A percentile compares a stretch with the other conserved stretches of the same genome.
These are phyloP conservation scores for Panonychus citri DNA, from an alignment of 1,140 invertebrate genomes.

Conservation along the genomic window DNA sequence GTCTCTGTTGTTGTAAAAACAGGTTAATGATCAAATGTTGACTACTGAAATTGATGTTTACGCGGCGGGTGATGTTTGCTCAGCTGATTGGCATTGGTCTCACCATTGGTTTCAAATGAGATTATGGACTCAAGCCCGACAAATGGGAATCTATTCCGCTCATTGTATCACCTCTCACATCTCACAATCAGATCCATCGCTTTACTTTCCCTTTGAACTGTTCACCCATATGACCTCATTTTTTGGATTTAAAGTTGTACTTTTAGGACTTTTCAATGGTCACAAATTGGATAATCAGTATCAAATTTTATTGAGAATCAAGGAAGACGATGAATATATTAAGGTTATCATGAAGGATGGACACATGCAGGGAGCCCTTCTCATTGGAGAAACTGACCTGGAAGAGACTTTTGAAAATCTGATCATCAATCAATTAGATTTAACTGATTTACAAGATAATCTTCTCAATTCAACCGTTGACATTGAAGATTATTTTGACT, in stretches of 20 bases:
- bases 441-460: conserved; percentile 66
- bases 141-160: conserved; percentile 85
- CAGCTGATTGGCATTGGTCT: conserved; percentile 41
- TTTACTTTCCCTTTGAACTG: conserved; percentile 47
- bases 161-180: conserved; percentile 28
- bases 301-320: conserved; percentile 64
- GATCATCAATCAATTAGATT: conserved; percentile 78
- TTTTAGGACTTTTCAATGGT: conserved; percentile 81
- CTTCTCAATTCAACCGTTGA: conserved; percentile 84
- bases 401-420: conserved; percentile 97
- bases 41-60: conserved; percentile 54
- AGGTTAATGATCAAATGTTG: conserved; percentile 62
- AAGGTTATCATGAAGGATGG: conserved; percentile 71
- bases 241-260: conserved; percentile 69
- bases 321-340: conserved; percentile 47
- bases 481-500: conserved; percentile 99
- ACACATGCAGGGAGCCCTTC: conserved; percentile 64
- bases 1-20: not conserved
- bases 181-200: not conserved
- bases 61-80: conserved; percentile 84
- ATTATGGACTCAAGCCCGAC: conserved; percentile 87
- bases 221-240: conserved; percentile 88
- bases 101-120: conserved; percentile 76
- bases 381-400: conserved; percentile 88
- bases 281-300: conserved; percentile 61